A percentile compares a stretch with the other conserved stretches of the same genome.
These are phyloP conservation scores for Etheostoma nigrum DNA, from an alignment of 2,797 vertebrate genomes.

Conservation along the genomic window DNA sequence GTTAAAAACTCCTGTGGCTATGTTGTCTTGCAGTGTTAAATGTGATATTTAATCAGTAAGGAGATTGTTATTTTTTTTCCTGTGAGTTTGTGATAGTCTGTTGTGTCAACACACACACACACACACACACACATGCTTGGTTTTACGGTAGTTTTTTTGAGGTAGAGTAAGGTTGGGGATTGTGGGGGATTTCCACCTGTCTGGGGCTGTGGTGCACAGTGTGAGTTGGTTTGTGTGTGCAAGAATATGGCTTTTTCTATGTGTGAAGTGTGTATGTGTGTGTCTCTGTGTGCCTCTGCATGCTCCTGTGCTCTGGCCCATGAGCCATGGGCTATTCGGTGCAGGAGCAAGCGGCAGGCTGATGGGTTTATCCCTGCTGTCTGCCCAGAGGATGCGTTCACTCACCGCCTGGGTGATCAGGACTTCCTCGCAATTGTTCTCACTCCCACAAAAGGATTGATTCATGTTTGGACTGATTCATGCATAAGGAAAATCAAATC, in stretches of 20 bases:
- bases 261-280: constrained; percentile 20
- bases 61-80: background rate
- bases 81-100: background rate
- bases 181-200: constrained; percentile 69
- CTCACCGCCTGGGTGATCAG: constrained; percentile 69
- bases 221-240: constrained; percentile 13
- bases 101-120: background rate
- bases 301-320: constrained; percentile 47
- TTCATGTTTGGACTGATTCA: constrained; percentile 65
- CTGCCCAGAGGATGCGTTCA: constrained; percentile 64
- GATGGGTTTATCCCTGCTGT: constrained; percentile 66
- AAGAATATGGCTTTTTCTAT: constrained; percentile 6
- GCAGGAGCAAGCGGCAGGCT: constrained; percentile 46
- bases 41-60: background rate
- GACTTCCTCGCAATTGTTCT: constrained; percentile 65
- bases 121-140: constrained; percentile 13
- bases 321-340: constrained; percentile 50
- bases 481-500: constrained; percentile 63
- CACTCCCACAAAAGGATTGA: constrained; percentile 57
- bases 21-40: constrained; percentile 11
- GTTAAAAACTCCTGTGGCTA: constrained; percentile 7
- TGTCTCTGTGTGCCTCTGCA: constrained; percentile 3
- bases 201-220: constrained; percentile 41
- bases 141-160: constrained; percentile 42
- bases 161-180: constrained; percentile 50